Evolutionary conservation across 2,113 vertebrate genomes (phyloP), one percentile per base, ranked within the genome.

Genomic region (Atlantisia rogersi): DNA sequence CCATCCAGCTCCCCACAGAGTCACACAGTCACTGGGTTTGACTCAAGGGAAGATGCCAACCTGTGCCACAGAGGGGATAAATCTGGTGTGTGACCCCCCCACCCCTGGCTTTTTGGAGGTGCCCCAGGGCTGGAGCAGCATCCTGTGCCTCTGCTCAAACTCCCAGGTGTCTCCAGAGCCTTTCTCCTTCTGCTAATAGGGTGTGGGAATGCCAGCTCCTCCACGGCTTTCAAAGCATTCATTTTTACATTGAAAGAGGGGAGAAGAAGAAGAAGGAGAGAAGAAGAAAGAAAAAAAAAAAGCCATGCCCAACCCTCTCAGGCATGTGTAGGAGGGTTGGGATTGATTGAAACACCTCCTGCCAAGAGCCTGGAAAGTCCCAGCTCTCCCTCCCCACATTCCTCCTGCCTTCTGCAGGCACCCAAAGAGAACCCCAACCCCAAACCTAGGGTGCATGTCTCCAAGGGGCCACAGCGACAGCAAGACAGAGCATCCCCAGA

Each of bases 321-420:
- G 87, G 85, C 17, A 53, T 15, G 90, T 29, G 92, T 91, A 64
- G 94, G 91, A 94, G 86, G 55, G 84, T n/a, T 85, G 84, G 82
- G 91, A 29, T 21, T 35, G 84, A 53, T 77, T n/a, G 82, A 56
- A 90, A 90, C 39, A 1, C 78, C 92, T 96, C 78, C 86, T 96
- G 90, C 85, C 53, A 46, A 62, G 67, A 22, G 79, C 12, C 79
- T 73, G 88, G 55, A 40, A 67, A 83, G 90, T 32, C 90, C 92
- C 88, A 22, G 42, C 35, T n/a, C 59, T 39, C 62, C 63, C 26
- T 88, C 55, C 29, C 7, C 16, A 0, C 37, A 0, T 17, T 31
- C 22, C 77, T 56, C 46, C 65, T 39, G 8, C 1, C 46, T 62
- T 44, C 64, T 42, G 3, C 62, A 9, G 52, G 53, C 87, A 28